Percentiles rank a stretch among this genome's conserved stretches.
Conservation (phyloP, 2,888 invertebrate species). For the Heteromurus nitidus region DNA sequence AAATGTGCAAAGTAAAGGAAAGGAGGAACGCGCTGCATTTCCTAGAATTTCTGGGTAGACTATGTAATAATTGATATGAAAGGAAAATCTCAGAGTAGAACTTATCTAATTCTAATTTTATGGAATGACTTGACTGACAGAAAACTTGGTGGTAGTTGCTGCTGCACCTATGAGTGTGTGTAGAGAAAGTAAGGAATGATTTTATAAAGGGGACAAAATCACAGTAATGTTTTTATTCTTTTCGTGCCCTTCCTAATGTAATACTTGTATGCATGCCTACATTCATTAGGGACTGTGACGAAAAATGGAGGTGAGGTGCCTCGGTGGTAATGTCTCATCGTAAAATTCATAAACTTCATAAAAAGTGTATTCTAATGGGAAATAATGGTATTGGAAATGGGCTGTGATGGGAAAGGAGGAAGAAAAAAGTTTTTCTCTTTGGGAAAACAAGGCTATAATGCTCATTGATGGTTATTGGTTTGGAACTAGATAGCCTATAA, state of each 20-base stretch:
- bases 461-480: slow-evolving; percentile 23
- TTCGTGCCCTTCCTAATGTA: too few relatives aligned
- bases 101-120: slow-evolving; percentile 43
- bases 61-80: background rate
- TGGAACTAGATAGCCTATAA: background rate
- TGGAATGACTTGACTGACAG: slow-evolving; percentile 26
- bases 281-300: too few relatives aligned
- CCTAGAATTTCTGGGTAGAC: background rate
- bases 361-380: slow-evolving; percentile 33
- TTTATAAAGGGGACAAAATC: background rate
- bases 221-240: too few relatives aligned
- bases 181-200: slow-evolving; percentile 8
- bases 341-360: slow-evolving; percentile 37
- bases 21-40: background rate
- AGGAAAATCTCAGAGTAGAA: slow-evolving; percentile 16
- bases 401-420: slow-evolving; percentile 10
- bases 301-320: too few relatives aligned
- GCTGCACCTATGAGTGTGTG: background rate
- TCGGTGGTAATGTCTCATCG: slow-evolving; percentile 16
- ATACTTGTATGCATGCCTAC: too few relatives aligned
- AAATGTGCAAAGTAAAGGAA: background rate
- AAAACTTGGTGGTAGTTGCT: background rate
- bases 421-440: slow-evolving; percentile 15
- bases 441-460: slow-evolving; percentile 12
- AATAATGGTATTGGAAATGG: slow-evolving; percentile 41